Conservation (phyloP, 2,797 vertebrate genomes). For the Dipus sagitta region DNA sequence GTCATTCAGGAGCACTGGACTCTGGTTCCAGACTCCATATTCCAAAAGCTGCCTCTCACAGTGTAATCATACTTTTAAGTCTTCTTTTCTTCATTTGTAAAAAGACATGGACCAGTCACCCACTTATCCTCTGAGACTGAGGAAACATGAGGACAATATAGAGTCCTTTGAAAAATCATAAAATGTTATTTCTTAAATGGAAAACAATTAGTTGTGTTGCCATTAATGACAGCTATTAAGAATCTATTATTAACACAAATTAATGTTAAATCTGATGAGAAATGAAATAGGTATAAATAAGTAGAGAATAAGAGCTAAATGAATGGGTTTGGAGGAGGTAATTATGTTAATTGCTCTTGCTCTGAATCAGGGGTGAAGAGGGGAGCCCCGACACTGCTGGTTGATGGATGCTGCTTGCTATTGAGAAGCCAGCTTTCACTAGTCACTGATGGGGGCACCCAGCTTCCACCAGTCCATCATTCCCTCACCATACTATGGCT, state of each 20-base stretch:
- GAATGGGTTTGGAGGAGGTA: neutral
- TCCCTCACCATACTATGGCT: neutral
- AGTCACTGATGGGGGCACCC: neutral
- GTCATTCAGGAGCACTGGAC: neutral
- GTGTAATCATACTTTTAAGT: neutral
- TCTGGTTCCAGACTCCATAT: rapidly evolving
- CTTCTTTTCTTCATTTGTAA: neutral
- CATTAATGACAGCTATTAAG: conserved; percentile 57
- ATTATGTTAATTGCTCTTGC: neutral
- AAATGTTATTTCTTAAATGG: conserved; percentile 45
- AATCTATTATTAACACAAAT: conserved; percentile 63
- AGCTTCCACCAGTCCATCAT: rapidly evolving
- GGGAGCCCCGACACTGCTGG: neutral
- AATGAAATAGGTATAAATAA: conserved; percentile 49
- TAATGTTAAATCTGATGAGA: conserved; percentile 56
- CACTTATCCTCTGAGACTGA: neutral
- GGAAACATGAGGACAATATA: neutral
- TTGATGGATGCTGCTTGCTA: neutral
- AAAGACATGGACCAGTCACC: neutral
- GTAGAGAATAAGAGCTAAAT: conserved; percentile 58
- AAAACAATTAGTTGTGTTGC: conserved; percentile 1
- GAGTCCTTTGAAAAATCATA: conserved; percentile 42
- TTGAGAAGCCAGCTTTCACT: neutral
- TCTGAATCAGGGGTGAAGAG: neutral
- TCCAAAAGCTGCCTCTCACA: neutral